Base-by-base conservation (phyloP, 1,140 invertebrate species). In the Cyphomyrmex costatus region DNA sequence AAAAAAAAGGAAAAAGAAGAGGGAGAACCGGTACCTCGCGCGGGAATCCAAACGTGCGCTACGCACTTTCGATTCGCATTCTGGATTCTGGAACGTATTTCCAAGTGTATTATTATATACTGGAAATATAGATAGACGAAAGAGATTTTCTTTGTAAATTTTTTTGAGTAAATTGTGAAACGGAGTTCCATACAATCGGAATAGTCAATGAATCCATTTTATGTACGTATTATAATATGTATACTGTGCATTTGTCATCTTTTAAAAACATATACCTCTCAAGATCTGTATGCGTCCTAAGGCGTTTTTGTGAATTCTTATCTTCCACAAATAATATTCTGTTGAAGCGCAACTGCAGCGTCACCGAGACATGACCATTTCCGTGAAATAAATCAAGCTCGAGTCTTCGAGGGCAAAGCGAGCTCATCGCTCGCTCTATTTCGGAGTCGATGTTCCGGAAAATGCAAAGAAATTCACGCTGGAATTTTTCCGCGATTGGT, bases 1-100 rank as follows among this genome's bases (percentile, higher is more conserved):
- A 89, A 89, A 90, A 89, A 16, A 49, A 88, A 65, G 60, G 49
- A 53, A 30, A 58, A 46, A 46, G 61, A 56, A 14, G 14, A 33
- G 6, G 33, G 53, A 24, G 16, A 53, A 24, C 51, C 16, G 46
- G 27, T 60, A 63, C 27, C 61, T 85, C 46, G 73, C 82, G 46
- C 74, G 58, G 61, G 82, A 65, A 85, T 51, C 46, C 82, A 53
- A 65, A 65, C 82, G 68, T 63, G 42, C 49, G 82, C 70, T 49
- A 66, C 71, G 46, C 71, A 77, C 58, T 77, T 36, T 51, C 71
- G 82, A 42, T 78, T 77, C 42, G 73, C 42, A 74, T 58, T 51
- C 12, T 46, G 8, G 14, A 21, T 79, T 82, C 51, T 21, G 63
- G 14, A 80, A 80, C 53, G 27, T 60, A 60, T 61, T 14, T 56